These are phyloP conservation scores for Hypsopygia costalis DNA, from an alignment of 2,888 invertebrate genomes.

Conservation along the genomic window DNA sequence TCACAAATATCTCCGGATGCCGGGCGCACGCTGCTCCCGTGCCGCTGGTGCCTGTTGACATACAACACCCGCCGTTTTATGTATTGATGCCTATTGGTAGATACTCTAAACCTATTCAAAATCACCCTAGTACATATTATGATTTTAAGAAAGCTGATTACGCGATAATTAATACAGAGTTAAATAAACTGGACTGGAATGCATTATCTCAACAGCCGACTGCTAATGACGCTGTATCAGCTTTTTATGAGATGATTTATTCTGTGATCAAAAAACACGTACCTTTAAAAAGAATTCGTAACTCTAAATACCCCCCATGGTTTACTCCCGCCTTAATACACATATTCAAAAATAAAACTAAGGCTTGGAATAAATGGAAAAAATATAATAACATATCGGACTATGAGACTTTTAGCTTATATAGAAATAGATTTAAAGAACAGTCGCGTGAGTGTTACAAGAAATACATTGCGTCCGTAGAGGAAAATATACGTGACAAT, in stretches of 20 bases:
- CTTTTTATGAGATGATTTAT: not conserved
- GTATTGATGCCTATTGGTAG: too few relatives aligned
- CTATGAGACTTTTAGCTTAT: slow-evolving; percentile 6
- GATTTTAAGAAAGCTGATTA: not conserved
- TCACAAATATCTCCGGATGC: too few relatives aligned
- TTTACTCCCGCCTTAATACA: slow-evolving; percentile 1
- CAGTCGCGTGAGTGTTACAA: slow-evolving; percentile 11
- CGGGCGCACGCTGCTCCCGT: too few relatives aligned
- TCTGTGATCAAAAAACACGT: not conserved
- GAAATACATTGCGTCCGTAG: slow-evolving; percentile 10
- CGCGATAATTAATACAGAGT: not conserved
- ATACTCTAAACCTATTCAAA: too few relatives aligned
- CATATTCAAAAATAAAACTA: slow-evolving; percentile 9
- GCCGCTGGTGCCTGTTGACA: too few relatives aligned
- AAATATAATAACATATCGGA: slow-evolving; percentile 5
- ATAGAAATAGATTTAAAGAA: slow-evolving; percentile 12
- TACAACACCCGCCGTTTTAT: too few relatives aligned
- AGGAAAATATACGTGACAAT: slow-evolving; percentile 12
- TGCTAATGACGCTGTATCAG: not conserved
- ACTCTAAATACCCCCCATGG: slow-evolving; percentile 1
- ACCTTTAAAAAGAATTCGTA: not conserved
- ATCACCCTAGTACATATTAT: too few relatives aligned
- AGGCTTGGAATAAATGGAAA: slow-evolving; percentile 13
- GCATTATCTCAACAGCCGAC: not conserved
- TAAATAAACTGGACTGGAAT: not conserved